Base-by-base conservation (phyloP, 1,140 invertebrate genomes). In the Cherax quadricarinatus region DNA sequence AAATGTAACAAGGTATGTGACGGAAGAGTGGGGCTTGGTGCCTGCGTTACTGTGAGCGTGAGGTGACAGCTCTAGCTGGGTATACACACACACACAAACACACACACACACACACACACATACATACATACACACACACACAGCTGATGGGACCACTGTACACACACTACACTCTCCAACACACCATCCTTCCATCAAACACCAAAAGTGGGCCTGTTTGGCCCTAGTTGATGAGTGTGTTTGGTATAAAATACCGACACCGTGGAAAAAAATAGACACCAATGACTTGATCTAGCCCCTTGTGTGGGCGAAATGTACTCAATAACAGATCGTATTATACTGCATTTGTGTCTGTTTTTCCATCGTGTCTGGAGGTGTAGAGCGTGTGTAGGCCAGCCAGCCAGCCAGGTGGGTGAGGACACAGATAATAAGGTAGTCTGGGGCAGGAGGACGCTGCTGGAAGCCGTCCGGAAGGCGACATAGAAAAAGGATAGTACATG, bases 401-500 rank as follows among this genome's bases (percentile, higher is more conserved):
- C 70, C 21, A 57, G n/a, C 21, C 70, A 75, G 21, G 70, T 24
- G 4, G 16, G n/a, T 75, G n/a, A 75, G 66, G 24, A 75, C 70
- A 75, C 7, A 75, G n/a, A 53, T 0, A 53, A 84, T 60, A 62
- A 10, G 24, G 51, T 60, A 84, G 21, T 57, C 30, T 41, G 30
- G 30, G 30, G 30, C 30, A 41, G 30, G 30, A 41, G 30, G 30
- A 41, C 30, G 0, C 30, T 41, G 30, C 30, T 41, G n/a, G 24
- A 24, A 24, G 51, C 49, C 21, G 82, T 24, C 16, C 12, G 24
- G 57, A 21, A 53, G 80, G 80, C 62, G n/a, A 75, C 70, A 24
- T 80, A 80, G 53, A 53, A 51, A 41, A 24, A 84, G 88, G 88
- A 90, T 90, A 90, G 88, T 90, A 90, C 88, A 90, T 90, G 88